Conservation (phyloP, 2,888 invertebrate species). For the Acrobasis suavella region DNA sequence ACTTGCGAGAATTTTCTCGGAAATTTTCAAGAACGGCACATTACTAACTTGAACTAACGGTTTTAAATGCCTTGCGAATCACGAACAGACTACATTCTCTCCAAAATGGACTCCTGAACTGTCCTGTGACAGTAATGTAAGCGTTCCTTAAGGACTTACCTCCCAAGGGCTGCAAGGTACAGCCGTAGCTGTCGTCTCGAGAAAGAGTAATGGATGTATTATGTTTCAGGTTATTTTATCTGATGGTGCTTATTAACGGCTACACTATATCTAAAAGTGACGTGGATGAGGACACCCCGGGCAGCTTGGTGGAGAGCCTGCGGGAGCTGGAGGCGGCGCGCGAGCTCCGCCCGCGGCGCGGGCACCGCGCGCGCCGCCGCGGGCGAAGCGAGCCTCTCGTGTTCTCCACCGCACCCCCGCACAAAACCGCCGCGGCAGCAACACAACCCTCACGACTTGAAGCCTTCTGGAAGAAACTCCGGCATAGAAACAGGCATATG, state of each 20-base stretch:
- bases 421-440: background rate
- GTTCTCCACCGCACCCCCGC: background rate
- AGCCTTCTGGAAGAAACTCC: background rate
- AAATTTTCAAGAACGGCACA: too few relatives aligned
- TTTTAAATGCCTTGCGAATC: too few relatives aligned
- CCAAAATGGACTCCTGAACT: too few relatives aligned
- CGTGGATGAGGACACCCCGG: slow-evolving; percentile 42
- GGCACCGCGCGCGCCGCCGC: background rate
- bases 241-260: slow-evolving; percentile 60
- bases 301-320: slow-evolving; percentile 39
- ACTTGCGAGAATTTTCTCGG: too few relatives aligned
- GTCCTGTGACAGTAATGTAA: too few relatives aligned
- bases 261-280: slow-evolving; percentile 68
- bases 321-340: slow-evolving; percentile 35
- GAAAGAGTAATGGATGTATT: slow-evolving; percentile 21
- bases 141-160: too few relatives aligned
- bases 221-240: slow-evolving; percentile 66
- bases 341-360: slow-evolving; percentile 26
- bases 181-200: too few relatives aligned
- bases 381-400: background rate
- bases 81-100: too few relatives aligned
- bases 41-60: too few relatives aligned
- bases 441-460: background rate
- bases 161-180: too few relatives aligned
- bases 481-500: background rate